Evolutionary conservation across 2,113 vertebrate genomes (phyloP), one percentile per base, ranked within the genome.

Genomic region (Pan troglodytes): DNA sequence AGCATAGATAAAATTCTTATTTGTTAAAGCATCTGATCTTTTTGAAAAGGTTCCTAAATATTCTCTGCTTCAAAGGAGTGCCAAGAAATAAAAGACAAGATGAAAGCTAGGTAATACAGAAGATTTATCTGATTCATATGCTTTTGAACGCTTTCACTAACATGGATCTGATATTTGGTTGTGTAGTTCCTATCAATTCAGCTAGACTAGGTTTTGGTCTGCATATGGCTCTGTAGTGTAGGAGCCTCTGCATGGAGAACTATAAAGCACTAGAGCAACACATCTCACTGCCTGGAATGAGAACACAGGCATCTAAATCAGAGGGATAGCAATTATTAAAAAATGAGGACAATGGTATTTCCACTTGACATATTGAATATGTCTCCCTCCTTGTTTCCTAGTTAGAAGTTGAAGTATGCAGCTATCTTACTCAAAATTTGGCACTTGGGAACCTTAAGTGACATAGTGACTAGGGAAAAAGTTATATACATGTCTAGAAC

Each of bases 1-100:
- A 76, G 68, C 25, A 52, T 64, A 59, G 48, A 88, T 93, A 43
- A 43, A 94, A 88, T 96, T 80, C 7, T 94, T 50, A 35, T 80
- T 88, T 8, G 72, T 81, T 25, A 90, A 92, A 94, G 64, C 0
- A 55, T 45, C 16, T 30, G 73, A 13, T 59, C 32, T 89, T 91
- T 84, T 43, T 45, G n/a, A 90, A 95, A 94, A 93, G 3, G 1
- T 4, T 82, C 52, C n/a, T 94, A 81, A 92, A 68, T 90, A 78
- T 43, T 89, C 23, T 81, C 68, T 55, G 11, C 59, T 30, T 91
- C 38, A 73, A n/a, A 86, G 30, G 10, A 68, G 9, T 84, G 3
- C 35, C 87, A 27, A 95, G 30, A 88, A 88, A 78, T 87, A 17
- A 3, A 90, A 93, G 57, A 43, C 4, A 57, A 95, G 61, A 48